These are phyloP conservation scores for Triplophysa tibetana DNA, from an alignment of 2,113 vertebrate species.

Conservation along the genomic window DNA sequence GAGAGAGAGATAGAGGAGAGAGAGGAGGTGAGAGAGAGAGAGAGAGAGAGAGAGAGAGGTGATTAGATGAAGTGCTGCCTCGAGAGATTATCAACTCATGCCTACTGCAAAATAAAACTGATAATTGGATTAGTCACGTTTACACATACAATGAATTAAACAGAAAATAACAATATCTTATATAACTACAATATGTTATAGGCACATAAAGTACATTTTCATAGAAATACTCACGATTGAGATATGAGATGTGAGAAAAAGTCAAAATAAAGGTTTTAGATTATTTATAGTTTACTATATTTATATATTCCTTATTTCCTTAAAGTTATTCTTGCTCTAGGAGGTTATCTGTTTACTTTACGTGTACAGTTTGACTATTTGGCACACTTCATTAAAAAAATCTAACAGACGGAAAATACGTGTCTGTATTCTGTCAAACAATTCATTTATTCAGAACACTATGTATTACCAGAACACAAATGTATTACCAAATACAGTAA, in stretches of 20 bases:
- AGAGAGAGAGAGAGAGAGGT: conserved; percentile 32
- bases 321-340: no score
- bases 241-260: background rate
- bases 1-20: no score
- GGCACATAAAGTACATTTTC: no score
- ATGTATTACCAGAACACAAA: background rate
- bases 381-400: background rate
- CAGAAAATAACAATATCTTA: background rate
- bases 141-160: conserved; percentile 62
- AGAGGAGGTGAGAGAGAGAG: no score
- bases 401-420: background rate
- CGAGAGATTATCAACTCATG: conserved; percentile 68
- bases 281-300: no score
- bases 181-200: background rate
- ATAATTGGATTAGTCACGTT: conserved; percentile 77
- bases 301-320: no score
- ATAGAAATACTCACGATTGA: no score
- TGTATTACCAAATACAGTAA: no score
- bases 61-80: conserved; percentile 61
- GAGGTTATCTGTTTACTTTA: background rate
- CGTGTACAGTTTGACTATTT: background rate
- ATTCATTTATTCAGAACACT: background rate
- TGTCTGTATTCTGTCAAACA: background rate
- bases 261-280: no score
- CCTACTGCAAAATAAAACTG: conserved; percentile 68